Percentiles rank a stretch among this genome's conserved stretches.
Conservation (phyloP, 2,113 vertebrate genomes). For the Poecilia latipinna region DNA sequence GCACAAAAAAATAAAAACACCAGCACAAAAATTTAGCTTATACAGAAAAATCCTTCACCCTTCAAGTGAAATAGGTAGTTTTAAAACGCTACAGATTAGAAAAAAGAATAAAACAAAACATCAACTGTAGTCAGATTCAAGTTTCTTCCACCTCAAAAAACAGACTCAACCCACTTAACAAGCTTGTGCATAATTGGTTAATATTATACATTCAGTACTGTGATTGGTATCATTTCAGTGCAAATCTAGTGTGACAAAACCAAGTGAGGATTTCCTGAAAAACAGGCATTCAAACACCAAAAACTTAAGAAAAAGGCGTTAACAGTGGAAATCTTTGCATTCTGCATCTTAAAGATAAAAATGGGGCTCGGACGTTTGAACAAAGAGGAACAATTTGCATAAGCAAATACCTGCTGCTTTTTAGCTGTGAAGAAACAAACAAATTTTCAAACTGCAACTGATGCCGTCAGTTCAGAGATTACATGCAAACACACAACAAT, state of each 20-base stretch:
- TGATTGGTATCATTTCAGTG: slow-evolving; percentile 47
- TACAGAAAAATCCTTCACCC: slow-evolving; percentile 6
- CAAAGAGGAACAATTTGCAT: neutral
- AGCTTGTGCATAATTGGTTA: slow-evolving; percentile 22
- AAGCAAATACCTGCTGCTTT: neutral
- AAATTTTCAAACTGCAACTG: neutral
- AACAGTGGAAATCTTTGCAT: slow-evolving; percentile 37
- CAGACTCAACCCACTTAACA: neutral
- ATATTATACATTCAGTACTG: slow-evolving; percentile 49
- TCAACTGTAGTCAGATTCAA: slow-evolving; percentile 43
- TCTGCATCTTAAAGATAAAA: slow-evolving; percentile 22
- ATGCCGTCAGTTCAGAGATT: neutral
- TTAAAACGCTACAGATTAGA: slow-evolving; percentile 26
- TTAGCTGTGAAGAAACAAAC: slow-evolving; percentile 4
- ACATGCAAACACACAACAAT: neutral
- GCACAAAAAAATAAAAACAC: slow-evolving; percentile 46
- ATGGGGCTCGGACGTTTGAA: slow-evolving; percentile 1
- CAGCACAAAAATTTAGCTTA: slow-evolving; percentile 20
- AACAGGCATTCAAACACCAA: slow-evolving; percentile 7
- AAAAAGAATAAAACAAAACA: slow-evolving; percentile 20
- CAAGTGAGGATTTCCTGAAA: neutral
- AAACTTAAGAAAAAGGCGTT: slow-evolving; percentile 1
- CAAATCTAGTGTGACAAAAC: slow-evolving; percentile 40
- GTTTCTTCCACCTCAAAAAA: slow-evolving; percentile 6
- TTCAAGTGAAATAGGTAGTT: slow-evolving; percentile 58